Base-by-base conservation (phyloP, 2,888 invertebrate genomes). In the Podabrus alpinus region DNA sequence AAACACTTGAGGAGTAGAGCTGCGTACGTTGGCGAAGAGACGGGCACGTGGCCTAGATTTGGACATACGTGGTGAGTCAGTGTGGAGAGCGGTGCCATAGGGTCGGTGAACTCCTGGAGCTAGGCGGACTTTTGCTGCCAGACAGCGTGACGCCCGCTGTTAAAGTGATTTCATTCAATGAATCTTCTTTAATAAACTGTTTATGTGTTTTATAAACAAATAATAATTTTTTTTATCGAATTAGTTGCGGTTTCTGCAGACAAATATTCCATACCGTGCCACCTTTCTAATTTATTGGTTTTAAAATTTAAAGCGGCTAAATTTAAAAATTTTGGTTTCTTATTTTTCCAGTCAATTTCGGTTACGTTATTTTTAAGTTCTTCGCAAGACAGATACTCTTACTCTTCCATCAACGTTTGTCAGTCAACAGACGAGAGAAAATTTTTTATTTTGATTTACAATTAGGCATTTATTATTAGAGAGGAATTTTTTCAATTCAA, bases 131-230 rank as follows among this genome's bases (percentile, higher is more conserved):
- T 78, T 77, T 77, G 80, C 78, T 82, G 79, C 80, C 82, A 83
- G 83, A 83, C 83, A 82, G 83, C 83, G 80, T 83, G 83, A 82
- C 83, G 83, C 83, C 82, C 79, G 80, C 75, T 79, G 78, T 79
- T 21, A 79, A 76, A 70, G 70, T 71, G 71, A 69, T 69, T 76
- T 73, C 70, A 73, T 69, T 74, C 73, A 76, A 77, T 73, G 75
- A 68, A 60, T 74, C 24, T 60, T 69, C 69, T 69, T 72, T 71
- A 66, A 71, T 71, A 66, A 66, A 66, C 19, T 16, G 66, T 25
- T 71, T 66, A 24, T 67, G 17, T 21, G 59, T 71, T 71, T 66
- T 15, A 59, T 45, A 45, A 45, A 45, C 45, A 45, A 45, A 45
- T 45, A 45, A 45, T 45, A 45, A 45, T n/a, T 45, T 45, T 21